Percentiles rank a stretch among this genome's conserved stretches.
Conservation (phyloP, 2,888 invertebrate species). For the Crocallis elinguaria region DNA sequence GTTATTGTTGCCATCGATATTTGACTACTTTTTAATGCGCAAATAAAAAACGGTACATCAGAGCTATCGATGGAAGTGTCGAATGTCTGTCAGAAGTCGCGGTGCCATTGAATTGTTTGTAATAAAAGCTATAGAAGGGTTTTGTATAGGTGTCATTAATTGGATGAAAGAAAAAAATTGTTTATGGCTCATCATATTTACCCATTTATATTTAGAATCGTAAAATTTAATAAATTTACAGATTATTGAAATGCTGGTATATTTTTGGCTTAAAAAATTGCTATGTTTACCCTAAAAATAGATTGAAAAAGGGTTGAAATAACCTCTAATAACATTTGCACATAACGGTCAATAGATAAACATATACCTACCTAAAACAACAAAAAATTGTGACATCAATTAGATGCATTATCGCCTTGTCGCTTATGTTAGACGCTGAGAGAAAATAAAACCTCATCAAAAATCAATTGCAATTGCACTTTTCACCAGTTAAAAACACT, state of each 20-base stretch:
- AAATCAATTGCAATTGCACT: not conserved
- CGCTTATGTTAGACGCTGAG: no score
- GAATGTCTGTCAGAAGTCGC: slow-evolving; percentile 27
- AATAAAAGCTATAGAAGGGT: slow-evolving; percentile 21
- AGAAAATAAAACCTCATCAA: no score
- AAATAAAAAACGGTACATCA: slow-evolving; percentile 54
- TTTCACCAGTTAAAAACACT: not conserved
- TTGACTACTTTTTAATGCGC: slow-evolving; percentile 59
- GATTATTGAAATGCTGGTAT: no score
- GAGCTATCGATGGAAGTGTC: slow-evolving; percentile 29
- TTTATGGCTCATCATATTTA: not conserved
- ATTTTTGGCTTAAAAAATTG: no score
- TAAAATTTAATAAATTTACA: no score
- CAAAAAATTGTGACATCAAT: no score
- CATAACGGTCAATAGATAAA: no score
- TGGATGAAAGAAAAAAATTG: not conserved
- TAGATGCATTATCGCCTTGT: no score
- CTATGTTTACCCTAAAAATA: no score
- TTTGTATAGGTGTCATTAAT: slow-evolving; percentile 9
- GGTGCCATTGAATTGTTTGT: slow-evolving; percentile 17
- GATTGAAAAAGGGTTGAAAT: no score
- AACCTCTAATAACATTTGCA: no score
- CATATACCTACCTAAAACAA: no score
- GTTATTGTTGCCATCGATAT: slow-evolving; percentile 53
- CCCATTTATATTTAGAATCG: not conserved